phyloP scores from a whole-genome alignment of 2,113 vertebrate genomes.

The Osmerus eperlanus region DNA sequence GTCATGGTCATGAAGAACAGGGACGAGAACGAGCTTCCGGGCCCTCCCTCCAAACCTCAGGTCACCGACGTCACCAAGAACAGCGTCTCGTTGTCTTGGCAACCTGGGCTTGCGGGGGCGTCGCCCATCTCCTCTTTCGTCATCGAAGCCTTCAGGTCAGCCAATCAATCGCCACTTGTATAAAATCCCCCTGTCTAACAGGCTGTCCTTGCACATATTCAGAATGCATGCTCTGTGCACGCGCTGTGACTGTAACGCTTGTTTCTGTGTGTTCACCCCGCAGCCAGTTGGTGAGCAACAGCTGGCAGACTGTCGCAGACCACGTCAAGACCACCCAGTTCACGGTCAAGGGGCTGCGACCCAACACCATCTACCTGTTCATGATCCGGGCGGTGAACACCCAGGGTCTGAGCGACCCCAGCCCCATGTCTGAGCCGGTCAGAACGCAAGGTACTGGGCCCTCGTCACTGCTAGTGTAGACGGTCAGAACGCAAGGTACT shows the following conservation, averaged over 20 bases:
- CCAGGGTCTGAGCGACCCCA: slow-evolving; percentile 94
- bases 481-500: too few species aligned
- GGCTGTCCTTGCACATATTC: neutral
- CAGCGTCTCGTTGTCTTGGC: slow-evolving; percentile 96
- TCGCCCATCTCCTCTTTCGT: slow-evolving; percentile 87
- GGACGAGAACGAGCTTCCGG: slow-evolving; percentile 88
- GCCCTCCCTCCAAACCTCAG: slow-evolving; percentile 94
- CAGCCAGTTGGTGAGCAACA: slow-evolving; percentile 98
- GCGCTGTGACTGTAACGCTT: neutral
- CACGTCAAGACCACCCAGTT: slow-evolving; percentile 89
- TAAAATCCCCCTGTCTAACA: neutral
- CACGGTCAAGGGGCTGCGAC: slow-evolving; percentile 87
- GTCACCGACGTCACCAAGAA: slow-evolving; percentile 97
- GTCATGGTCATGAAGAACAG: slow-evolving; percentile 80
- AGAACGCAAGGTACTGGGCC: slow-evolving; percentile 87
- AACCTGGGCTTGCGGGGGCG: slow-evolving; percentile 80
- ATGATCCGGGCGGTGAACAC: slow-evolving; percentile 94
- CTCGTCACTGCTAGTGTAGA: too few species aligned
- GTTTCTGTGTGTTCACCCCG: neutral
- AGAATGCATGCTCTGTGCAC: neutral
- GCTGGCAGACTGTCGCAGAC: slow-evolving; percentile 97
- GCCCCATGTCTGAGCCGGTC: slow-evolving; percentile 94
- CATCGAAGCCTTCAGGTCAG: slow-evolving; percentile 98
- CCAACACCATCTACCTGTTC: slow-evolving; percentile 98
- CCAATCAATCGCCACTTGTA: neutral